Evolutionary conservation across 2,113 vertebrate genomes (phyloP), one percentile per base, ranked within the genome.

Genomic region (Nibea albiflora): DNA sequence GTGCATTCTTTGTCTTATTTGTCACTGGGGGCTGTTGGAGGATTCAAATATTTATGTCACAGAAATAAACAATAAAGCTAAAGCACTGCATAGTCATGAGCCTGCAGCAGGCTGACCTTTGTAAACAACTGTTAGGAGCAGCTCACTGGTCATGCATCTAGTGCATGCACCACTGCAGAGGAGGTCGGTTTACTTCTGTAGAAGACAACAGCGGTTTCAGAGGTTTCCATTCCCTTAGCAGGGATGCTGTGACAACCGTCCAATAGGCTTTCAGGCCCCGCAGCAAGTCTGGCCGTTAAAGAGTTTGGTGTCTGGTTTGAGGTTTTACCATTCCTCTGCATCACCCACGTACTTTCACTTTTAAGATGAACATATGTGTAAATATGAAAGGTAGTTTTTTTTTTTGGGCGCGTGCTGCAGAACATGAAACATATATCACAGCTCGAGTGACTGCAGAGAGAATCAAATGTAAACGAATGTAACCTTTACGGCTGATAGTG

Each of bases 281-380:
- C 50, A 71, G 84, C 81, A 61, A 56, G 76, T 71, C 28, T 64
- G 78, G 86, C 89, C 64, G 76, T 73, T 80, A 31, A 28, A 73
- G 67, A 72, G 67, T 61, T 68, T 39, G 16, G 31, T 20, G 56
- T 85, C 78, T 73, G 64, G 76, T 85, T 85, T 82, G 77, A 79
- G 82, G 80, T 87, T 87, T 85, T 73, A 73, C 74, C 61, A 35
- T 66, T 61, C 35, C 19, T 56, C 39, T 84, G 82, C 83, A 86
- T 82, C 88, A 79, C 91, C 86, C 86, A 90, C 91, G 63, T 89
- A 88, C 67, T 90, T 77, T 90, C 82, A 82, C 73, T 82, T 82
- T 28, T n/a, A 28, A 74, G 44, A 81, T 58, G 50, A 86, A 44
- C 52, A 58, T 61, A 64, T 52, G 49, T 69, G 76, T 68, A 80